Conservation (phyloP, 2,797 vertebrate genomes). For the Pseudotriccus pelzelni region DNA sequence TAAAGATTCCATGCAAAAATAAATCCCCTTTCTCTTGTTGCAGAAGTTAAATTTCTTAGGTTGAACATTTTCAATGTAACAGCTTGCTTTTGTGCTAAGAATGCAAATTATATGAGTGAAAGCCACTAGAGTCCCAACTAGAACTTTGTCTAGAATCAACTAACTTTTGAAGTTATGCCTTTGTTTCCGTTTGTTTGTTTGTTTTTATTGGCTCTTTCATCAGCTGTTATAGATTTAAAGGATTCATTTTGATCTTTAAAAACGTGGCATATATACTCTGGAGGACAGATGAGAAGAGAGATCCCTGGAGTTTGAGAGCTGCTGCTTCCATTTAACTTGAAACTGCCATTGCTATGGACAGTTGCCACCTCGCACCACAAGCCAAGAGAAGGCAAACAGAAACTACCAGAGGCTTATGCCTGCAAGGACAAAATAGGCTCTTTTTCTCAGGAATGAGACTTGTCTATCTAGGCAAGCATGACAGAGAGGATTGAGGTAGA, state of each 20-base stretch:
- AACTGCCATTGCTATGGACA: not conserved
- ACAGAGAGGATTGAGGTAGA: not conserved
- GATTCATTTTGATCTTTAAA: not conserved
- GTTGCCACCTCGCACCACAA: not conserved
- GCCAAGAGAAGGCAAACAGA: not conserved
- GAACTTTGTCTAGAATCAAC: not conserved
- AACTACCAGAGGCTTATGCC: not conserved
- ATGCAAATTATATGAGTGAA: not conserved
- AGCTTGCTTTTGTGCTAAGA: not conserved
- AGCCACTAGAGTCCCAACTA: not conserved
- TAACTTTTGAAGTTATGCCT: not conserved
- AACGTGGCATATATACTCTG: not conserved
- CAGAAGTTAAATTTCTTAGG: not conserved
- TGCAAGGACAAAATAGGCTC: not conserved
- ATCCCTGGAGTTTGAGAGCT: not conserved
- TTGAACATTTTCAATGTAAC: not conserved
- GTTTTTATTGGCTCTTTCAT: not conserved
- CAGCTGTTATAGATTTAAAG: not conserved
- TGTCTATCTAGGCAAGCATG: not conserved
- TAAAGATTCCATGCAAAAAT: not conserved
- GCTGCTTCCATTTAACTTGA: not conserved
- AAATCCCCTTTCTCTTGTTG: not conserved
- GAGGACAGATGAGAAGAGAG: not conserved
- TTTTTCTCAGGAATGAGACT: not conserved
- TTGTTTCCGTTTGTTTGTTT: not conserved